These are phyloP conservation scores for Agrochola macilenta DNA, from an alignment of 2,888 invertebrate genomes.

Conservation along the genomic window DNA sequence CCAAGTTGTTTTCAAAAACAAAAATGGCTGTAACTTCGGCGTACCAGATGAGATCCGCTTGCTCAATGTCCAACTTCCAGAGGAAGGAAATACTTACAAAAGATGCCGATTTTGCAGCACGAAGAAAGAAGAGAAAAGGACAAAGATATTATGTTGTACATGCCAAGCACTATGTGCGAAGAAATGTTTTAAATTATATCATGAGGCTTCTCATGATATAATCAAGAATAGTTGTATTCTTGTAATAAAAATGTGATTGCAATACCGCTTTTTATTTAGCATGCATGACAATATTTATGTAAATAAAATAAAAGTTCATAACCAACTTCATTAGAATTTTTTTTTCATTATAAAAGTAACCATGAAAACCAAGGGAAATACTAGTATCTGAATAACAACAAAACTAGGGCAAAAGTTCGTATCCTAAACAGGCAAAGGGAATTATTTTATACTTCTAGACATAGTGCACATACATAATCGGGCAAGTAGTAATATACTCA, in stretches of 20 bases:
- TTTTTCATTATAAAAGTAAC: slow-evolving; percentile 1
- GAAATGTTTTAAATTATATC: neutral
- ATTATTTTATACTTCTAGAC: slow-evolving; percentile 45
- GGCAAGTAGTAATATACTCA: too few species aligned
- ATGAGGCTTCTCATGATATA: slow-evolving; percentile 14
- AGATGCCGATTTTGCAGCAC: too few species aligned
- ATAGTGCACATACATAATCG: slow-evolving; percentile 35
- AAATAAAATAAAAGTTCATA: slow-evolving; percentile 11
- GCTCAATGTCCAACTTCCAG: too few species aligned
- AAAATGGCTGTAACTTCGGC: too few species aligned
- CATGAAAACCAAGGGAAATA: slow-evolving; percentile 7
- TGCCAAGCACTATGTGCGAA: too few species aligned
- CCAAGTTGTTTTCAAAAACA: too few species aligned
- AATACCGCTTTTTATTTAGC: neutral
- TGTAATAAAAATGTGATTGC: neutral
- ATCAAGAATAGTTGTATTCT: slow-evolving; percentile 1
- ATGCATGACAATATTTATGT: slow-evolving; percentile 12
- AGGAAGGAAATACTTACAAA: too few species aligned
- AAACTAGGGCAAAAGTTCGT: neutral
- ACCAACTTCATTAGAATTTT: neutral
- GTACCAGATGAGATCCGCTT: too few species aligned
- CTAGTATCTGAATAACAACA: slow-evolving; percentile 17
- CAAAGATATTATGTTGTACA: too few species aligned
- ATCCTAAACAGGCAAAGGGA: slow-evolving; percentile 24
- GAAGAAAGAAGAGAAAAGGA: too few species aligned